Conservation (phyloP, 2,888 invertebrate genomes). For the Syritta pipiens region DNA sequence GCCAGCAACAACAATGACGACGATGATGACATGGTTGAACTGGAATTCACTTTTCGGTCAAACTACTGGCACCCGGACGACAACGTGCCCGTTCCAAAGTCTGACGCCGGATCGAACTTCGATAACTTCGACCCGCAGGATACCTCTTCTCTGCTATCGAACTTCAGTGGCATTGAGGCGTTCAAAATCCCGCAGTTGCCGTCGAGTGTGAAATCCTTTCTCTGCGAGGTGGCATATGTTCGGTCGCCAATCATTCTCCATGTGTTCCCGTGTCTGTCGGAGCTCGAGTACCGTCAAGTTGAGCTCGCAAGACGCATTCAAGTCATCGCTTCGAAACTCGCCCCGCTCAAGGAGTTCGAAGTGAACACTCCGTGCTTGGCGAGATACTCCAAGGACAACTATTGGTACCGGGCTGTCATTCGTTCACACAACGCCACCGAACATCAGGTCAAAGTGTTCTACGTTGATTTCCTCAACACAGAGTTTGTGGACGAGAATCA, state of each 20-base stretch:
- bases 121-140: conserved; percentile 74
- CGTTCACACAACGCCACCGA: conserved; percentile 79
- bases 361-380: conserved; percentile 82
- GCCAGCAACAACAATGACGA: conserved; percentile 74
- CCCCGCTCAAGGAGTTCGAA: conserved; percentile 78
- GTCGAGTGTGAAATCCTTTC: conserved; percentile 72
- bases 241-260: conserved; percentile 73
- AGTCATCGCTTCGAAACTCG: conserved; percentile 77
- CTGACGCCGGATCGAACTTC: conserved; percentile 64
- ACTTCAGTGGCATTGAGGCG: conserved; percentile 71
- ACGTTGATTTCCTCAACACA: conserved; percentile 88
- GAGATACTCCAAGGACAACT: conserved; percentile 82
- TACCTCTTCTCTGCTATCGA: conserved; percentile 74
- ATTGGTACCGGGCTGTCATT: conserved; percentile 87
- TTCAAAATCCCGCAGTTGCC: conserved; percentile 73
- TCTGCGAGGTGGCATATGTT: conserved; percentile 74
- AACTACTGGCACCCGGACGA: conserved; percentile 71
- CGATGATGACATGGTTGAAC: conserved; percentile 70
- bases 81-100: conserved; percentile 25
- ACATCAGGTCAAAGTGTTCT: conserved; percentile 82
- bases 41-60: conserved; percentile 70
- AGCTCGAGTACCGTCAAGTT: conserved; percentile 79
- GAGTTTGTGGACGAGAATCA: conserved; percentile 80
- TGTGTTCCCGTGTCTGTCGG: conserved; percentile 75
- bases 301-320: conserved; percentile 81